phyloP scores from a whole-genome alignment of 2,888 invertebrate species.

The Lasioglossum figueresi region DNA sequence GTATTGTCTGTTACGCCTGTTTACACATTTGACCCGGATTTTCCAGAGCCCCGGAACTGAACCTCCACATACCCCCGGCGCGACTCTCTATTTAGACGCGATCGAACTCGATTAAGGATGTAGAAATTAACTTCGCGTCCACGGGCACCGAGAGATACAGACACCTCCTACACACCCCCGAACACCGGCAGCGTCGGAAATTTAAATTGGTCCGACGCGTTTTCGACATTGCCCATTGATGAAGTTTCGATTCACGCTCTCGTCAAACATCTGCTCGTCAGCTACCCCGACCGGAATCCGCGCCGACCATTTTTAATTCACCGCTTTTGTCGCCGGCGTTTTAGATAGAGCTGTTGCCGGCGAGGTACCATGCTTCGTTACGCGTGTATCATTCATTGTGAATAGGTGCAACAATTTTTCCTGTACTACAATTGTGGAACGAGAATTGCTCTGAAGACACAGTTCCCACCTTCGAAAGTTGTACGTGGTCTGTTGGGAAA shows the following conservation, averaged over 20 bases:
- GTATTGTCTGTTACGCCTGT: conserved; percentile 72
- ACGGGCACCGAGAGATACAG: neutral
- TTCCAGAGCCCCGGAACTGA: conserved; percentile 52
- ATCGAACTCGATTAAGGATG: conserved; percentile 70
- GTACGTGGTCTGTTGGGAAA: too few relatives aligned
- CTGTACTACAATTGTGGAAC: too few relatives aligned
- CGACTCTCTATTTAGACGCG: conserved; percentile 56
- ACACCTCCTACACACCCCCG: neutral
- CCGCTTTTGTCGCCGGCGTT: neutral
- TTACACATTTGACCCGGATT: conserved; percentile 73
- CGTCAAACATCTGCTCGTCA: conserved; percentile 1
- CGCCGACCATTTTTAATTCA: neutral
- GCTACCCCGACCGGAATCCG: neutral
- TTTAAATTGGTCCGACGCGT: conserved; percentile 27
- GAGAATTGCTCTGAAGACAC: too few relatives aligned
- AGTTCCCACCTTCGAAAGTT: too few relatives aligned
- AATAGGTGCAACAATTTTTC: too few relatives aligned
- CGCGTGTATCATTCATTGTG: too few relatives aligned
- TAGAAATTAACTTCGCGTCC: conserved; percentile 64
- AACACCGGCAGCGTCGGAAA: conserved; percentile 21
- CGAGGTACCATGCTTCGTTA: too few relatives aligned
- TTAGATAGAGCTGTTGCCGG: too few relatives aligned
- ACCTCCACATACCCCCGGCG: conserved; percentile 30
- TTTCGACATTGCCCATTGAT: conserved; percentile 12
- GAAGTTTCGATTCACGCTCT: neutral